Base-by-base conservation (phyloP, 2,113 vertebrate genomes). In the Eulemur macaco region DNA sequence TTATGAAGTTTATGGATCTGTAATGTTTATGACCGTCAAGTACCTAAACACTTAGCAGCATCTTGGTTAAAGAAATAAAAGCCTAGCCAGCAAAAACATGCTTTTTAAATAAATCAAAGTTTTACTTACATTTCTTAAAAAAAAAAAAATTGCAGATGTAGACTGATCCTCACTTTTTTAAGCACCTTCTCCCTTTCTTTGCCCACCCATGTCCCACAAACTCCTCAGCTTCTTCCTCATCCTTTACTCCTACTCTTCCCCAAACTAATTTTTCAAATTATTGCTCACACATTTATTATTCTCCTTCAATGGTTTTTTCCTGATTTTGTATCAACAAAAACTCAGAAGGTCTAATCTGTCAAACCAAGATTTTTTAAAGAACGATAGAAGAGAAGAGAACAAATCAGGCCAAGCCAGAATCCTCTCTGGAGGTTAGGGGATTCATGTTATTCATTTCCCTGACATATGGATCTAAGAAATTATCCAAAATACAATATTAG, bases 241-340 rank as follows among this genome's bases (percentile, higher is more conserved):
- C 42, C 47, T 50, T 89, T 34, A 71, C 47, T 94, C 47, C 73
- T 81, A 42, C 39, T 63, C 29, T 81, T 50, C 50, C 13, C 54
- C 37, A 86, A 89, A 81, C 17, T 77, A 69, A 71, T 64, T 81
- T 82, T 86, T 8, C 50, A 95, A 96, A 37, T 68, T 86, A 18
- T 77, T 31, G 1, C 10, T 12, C 34, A 81, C 4, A 56, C 3
- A 29, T 20, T 25, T 69, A n/a, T 86, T 85, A 54, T 85, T 86
- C 63, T 81, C 39, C 47, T 64, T 84, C 27, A 63, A 13, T 77
- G n/a, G 39, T 56, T 88, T 64, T 52, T 27, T 83, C 18, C 68
- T 83, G 39, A 73, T 86, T 64, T 39, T 89, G 18, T 45, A 60
- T 42, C 58, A 94, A 84, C 9, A 68, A 80, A 85, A 94, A 27